A percentile compares a stretch with the other conserved stretches of the same genome.
Evolutionary conservation across 2,888 invertebrate genomes (phyloP).

Genomic region (Girardia tigrina): DNA sequence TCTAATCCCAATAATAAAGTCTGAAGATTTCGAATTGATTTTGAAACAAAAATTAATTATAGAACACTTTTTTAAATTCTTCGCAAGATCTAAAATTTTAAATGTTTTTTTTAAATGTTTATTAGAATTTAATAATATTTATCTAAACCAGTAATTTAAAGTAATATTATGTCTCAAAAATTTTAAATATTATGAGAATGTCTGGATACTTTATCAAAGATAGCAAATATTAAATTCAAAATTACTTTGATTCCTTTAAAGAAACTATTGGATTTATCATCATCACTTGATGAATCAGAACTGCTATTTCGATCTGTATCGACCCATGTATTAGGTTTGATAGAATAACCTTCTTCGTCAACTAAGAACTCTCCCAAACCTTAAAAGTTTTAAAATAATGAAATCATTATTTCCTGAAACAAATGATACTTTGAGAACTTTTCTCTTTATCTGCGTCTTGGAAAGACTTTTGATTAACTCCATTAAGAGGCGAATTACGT

Average conservation of each 20-base stretch:
- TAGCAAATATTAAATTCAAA: too few species aligned
- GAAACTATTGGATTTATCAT: not conserved
- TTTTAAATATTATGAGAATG: too few species aligned
- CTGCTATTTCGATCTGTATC: not conserved
- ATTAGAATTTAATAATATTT: too few species aligned
- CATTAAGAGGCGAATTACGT: not conserved
- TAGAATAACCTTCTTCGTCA: not conserved
- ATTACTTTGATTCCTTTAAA: not conserved
- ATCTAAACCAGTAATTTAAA: too few species aligned
- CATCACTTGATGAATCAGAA: not conserved
- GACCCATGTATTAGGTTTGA: not conserved
- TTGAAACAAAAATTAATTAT: too few species aligned
- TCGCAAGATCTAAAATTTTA: too few species aligned
- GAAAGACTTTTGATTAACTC: not conserved
- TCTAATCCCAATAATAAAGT: too few species aligned
- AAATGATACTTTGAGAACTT: not conserved
- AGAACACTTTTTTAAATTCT: too few species aligned
- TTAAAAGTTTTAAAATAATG: not conserved
- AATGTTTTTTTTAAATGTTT: too few species aligned
- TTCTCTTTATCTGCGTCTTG: not conserved
- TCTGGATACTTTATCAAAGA: too few species aligned
- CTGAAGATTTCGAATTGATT: too few species aligned
- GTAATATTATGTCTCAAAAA: too few species aligned
- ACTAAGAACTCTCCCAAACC: not conserved
- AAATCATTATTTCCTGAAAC: not conserved